Evolutionary conservation across 2,888 invertebrate species (phyloP).

Genomic region (Gibbula magus): DNA sequence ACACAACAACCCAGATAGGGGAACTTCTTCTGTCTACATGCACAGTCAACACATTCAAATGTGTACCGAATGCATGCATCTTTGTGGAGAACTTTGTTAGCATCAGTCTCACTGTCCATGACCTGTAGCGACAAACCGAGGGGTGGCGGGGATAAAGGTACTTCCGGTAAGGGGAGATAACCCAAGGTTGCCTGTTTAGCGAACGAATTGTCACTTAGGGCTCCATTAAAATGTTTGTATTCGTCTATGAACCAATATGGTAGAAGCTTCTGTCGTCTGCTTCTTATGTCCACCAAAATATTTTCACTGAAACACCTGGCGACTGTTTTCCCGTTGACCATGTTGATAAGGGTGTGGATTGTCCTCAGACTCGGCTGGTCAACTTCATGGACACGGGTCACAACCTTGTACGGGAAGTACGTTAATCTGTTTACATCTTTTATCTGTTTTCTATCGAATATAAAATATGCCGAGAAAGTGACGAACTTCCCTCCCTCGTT

Average conservation of each 20-base stretch:
- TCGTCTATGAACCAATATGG: neutral
- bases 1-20: neutral
- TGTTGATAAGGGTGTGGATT: neutral
- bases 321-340: neutral
- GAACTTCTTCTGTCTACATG: neutral
- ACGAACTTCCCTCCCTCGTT: neutral
- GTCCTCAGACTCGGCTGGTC: neutral
- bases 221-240: neutral
- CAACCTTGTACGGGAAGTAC: neutral
- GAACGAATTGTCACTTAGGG: neutral
- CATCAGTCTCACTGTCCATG: neutral
- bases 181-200: neutral
- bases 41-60: neutral
- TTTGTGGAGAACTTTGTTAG: neutral
- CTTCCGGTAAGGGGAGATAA: neutral
- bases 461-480: neutral
- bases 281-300: neutral
- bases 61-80: neutral
- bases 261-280: neutral
- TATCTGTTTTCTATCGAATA: neutral
- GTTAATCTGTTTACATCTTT: neutral
- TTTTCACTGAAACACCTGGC: slow-evolving; percentile 2
- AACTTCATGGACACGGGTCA: neutral
- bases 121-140: neutral
- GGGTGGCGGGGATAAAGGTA: neutral